Base-by-base conservation (phyloP, 1,140 invertebrate genomes). In the Heliothis virescens region DNA sequence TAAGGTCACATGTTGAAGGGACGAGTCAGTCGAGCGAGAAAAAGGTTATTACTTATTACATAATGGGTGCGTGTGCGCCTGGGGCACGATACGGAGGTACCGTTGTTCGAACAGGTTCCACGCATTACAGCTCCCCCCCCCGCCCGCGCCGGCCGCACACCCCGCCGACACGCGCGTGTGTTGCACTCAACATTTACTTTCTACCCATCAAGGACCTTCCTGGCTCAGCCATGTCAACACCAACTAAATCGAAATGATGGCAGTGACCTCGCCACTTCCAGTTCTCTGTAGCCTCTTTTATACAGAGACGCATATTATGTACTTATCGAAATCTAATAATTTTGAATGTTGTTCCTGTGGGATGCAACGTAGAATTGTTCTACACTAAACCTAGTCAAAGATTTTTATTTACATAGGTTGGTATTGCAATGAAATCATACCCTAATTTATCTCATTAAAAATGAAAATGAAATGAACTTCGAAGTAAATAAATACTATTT, bases 51-150 rank as follows among this genome's bases (percentile, higher is more conserved):
- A 69, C 75, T 67, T 78, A 78, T 94, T 94, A 94, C 87, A 94
- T 94, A 93, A 94, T 92, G 90, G 89, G 84, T 92, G 90, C 91
- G 90, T 92, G 89, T 82, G 79, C 85, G 90, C 89, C 86, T 84
- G 80, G 87, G 87, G 91, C 90, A 83, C 75, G 83, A 80, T 80
- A 75, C 81, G 73, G 78, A 87, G 81, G 88, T 94, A 92, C 92
- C 92, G 91, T 93, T 94, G 90, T 72, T 85, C 81, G 86, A 91
- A 92, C 92, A 94, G 92, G 92, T 94, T 94, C 84, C 86, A 87
- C 86, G 87, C 86, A 86, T 85, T 84, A 50, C 78, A 71, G 48
- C 80, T 82, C 50, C 79, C 81, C 74, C 83, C 82, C 57, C 71
- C 80, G 59, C 79, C 83, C 48, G 80, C 63, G 78, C 75, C 59